phyloP scores from a whole-genome alignment of 1,140 invertebrate species.

The Aphelinus atriplicis region DNA sequence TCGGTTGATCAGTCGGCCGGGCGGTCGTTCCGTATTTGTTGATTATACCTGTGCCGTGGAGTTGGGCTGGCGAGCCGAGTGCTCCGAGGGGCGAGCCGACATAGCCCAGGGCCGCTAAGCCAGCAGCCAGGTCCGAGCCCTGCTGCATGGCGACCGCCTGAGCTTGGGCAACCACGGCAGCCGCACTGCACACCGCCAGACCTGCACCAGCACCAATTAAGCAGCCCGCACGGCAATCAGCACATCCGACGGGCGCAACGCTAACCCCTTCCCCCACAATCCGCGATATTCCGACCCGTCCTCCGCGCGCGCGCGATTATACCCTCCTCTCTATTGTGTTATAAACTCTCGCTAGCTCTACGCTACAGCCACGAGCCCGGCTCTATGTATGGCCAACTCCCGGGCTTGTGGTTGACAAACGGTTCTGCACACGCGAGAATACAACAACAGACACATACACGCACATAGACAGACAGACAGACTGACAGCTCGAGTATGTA shows the following conservation, averaged over 20 bases:
- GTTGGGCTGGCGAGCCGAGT: conserved; percentile 64
- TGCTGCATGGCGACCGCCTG: conserved; percentile 65
- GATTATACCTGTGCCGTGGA: conserved; percentile 63
- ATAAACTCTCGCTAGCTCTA: no score
- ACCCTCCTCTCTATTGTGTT: no score
- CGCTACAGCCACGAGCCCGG: no score
- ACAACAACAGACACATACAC: background rate
- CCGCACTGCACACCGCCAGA: conserved; percentile 65
- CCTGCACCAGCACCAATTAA: conserved; percentile 64
- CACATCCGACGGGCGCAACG: no score
- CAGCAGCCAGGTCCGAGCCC: conserved; percentile 63
- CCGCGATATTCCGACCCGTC: background rate
- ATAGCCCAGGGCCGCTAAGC: conserved; percentile 64
- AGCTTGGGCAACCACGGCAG: conserved; percentile 63
- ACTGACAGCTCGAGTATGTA: background rate
- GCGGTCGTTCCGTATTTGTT: no score
- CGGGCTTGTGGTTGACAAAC: conserved; percentile 7
- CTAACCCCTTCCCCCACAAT: background rate
- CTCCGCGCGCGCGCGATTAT: background rate
- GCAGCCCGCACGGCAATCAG: conserved; percentile 53
- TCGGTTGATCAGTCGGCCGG: background rate
- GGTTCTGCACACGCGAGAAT: background rate
- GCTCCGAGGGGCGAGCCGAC: conserved; percentile 64
- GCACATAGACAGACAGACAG: background rate
- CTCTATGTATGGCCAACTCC: background rate